Evolutionary conservation across 1,140 invertebrate species (phyloP).

Genomic region (Sinonovacula constricta): DNA sequence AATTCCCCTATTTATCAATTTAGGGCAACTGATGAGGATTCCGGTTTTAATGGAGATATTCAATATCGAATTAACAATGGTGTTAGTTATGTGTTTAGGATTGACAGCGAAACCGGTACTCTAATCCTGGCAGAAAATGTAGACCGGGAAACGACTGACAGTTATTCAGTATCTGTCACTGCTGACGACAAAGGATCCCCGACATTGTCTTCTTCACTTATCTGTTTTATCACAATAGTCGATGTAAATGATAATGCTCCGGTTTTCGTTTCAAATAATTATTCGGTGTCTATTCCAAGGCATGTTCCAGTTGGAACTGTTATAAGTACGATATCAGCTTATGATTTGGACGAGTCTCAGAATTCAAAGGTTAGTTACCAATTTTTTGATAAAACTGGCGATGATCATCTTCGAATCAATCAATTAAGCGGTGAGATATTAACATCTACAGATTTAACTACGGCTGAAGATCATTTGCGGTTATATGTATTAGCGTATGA

Average conservation of each 20-base stretch:
- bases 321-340: slow-evolving; percentile 12
- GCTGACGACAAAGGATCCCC: slow-evolving; percentile 36
- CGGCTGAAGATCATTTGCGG: background rate
- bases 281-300: slow-evolving; percentile 12
- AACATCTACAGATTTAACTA: slow-evolving; percentile 25
- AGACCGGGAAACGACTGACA: slow-evolving; percentile 27
- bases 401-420: no score
- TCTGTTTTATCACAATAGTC: background rate
- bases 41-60: slow-evolving; percentile 26
- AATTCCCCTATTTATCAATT: slow-evolving; percentile 14
- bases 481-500: slow-evolving; percentile 11
- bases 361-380: slow-evolving; percentile 35
- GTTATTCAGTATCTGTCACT: slow-evolving; percentile 10
- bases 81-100: slow-evolving; percentile 20
- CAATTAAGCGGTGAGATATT: no score
- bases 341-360: slow-evolving; percentile 7
- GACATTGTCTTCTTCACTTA: background rate
- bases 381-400: slow-evolving; percentile 7
- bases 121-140: slow-evolving; percentile 10
- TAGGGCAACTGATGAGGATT: slow-evolving; percentile 33
- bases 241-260: slow-evolving; percentile 47
- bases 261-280: slow-evolving; percentile 9
- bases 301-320: slow-evolving; percentile 8
- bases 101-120: slow-evolving; percentile 27
- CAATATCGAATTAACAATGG: slow-evolving; percentile 12